phyloP scores from a whole-genome alignment of 64 coral and sea anemone genomes.

The Stichodactyla mertensii region DNA sequence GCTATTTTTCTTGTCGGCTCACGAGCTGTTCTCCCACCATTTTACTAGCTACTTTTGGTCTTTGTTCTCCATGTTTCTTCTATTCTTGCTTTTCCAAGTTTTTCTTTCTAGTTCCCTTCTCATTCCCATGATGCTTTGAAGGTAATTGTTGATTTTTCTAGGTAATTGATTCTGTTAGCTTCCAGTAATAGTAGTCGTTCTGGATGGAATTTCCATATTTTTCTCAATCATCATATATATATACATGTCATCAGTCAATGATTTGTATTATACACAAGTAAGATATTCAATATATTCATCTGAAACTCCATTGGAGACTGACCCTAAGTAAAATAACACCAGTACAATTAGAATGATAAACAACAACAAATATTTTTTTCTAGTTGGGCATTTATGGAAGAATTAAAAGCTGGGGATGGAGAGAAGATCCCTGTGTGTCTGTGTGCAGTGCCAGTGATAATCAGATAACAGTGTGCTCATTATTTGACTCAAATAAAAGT shows the following conservation, averaged over 20 bases:
- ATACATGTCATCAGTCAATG: background rate
- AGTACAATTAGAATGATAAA: background rate
- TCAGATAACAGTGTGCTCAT: no score
- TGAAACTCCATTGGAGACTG: background rate
- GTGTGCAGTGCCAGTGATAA: background rate
- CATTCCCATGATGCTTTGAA: background rate
- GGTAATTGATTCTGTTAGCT: background rate
- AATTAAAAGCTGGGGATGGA: background rate
- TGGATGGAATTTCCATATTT: background rate
- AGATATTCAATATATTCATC: slow-evolving; percentile 24
- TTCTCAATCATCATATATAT: background rate
- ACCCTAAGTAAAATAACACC: background rate
- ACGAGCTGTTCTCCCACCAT: background rate
- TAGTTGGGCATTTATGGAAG: background rate
- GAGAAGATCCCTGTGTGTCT: background rate
- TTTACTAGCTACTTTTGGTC: background rate
- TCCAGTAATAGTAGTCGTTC: background rate
- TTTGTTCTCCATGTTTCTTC: background rate
- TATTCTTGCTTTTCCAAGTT: background rate
- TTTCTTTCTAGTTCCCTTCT: background rate
- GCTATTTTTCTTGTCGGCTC: no score
- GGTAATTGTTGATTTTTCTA: background rate
- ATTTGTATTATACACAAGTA: slow-evolving; percentile 14
- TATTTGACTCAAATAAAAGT: no score
- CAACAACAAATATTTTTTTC: background rate